Percentiles rank a stretch among this genome's conserved stretches.
phyloP scores from a whole-genome alignment of 2,888 invertebrate species.

The Hyposoter dolosus region DNA sequence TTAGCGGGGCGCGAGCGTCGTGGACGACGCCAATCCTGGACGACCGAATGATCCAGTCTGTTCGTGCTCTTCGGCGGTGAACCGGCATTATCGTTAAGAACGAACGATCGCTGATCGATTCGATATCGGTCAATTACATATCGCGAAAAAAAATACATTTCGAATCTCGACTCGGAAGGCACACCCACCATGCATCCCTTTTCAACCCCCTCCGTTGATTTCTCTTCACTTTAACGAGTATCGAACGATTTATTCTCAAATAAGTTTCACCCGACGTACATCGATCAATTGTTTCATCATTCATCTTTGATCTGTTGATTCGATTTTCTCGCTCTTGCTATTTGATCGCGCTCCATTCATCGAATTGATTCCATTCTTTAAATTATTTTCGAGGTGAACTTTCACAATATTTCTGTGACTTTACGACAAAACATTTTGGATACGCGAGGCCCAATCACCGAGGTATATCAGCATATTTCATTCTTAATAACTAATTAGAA shows the following conservation, averaged over 20 bases:
- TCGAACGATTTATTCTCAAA: not conserved
- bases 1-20: conserved; percentile 72
- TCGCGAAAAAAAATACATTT: conserved; percentile 27
- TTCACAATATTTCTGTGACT: conserved; percentile 41
- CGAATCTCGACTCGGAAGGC: conserved; percentile 40
- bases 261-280: not conserved
- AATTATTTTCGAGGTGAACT: conserved; percentile 46
- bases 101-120: conserved; percentile 65
- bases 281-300: not conserved
- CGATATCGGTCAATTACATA: conserved; percentile 43
- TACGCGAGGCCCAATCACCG: conserved; percentile 56
- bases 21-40: conserved; percentile 80
- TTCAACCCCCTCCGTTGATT: conserved; percentile 3
- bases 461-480: conserved; percentile 23
- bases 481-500: not conserved
- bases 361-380: not conserved
- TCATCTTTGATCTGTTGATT: not conserved
- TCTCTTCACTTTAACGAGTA: not conserved
- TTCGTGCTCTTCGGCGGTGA: conserved; percentile 81
- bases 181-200: not conserved
- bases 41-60: conserved; percentile 83
- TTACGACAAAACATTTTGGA: conserved; percentile 51
- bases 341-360: conserved; percentile 10
- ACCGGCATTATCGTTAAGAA: conserved; percentile 72
- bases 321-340: not conserved